Evolutionary conservation across 2,888 invertebrate species (phyloP).

Genomic region (Tanytarsus gracilentus): DNA sequence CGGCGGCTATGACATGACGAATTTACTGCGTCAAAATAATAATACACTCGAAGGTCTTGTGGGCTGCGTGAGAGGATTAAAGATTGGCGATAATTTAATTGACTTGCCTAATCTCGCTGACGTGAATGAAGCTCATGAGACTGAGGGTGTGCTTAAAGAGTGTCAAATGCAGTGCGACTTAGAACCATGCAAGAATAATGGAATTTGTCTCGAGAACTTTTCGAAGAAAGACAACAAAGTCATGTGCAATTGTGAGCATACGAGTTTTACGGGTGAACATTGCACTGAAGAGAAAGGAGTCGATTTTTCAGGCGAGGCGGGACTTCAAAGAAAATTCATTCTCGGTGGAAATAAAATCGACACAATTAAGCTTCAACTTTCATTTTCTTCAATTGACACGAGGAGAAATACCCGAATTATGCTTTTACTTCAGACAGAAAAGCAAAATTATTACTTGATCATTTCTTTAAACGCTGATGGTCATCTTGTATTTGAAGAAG

Average conservation of each 20-base stretch:
- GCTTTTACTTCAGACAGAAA: constrained; percentile 70
- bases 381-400: constrained; percentile 74
- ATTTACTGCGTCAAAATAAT: constrained; percentile 51
- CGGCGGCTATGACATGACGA: constrained; percentile 74
- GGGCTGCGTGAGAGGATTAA: constrained; percentile 78
- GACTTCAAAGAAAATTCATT: constrained; percentile 67
- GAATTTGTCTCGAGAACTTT: constrained; percentile 82
- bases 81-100: constrained; percentile 72
- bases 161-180: constrained; percentile 86
- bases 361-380: constrained; percentile 73
- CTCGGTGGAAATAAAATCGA: constrained; percentile 57
- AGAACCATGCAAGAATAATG: constrained; percentile 78
- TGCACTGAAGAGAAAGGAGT: constrained; percentile 86
- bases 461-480: constrained; percentile 77
- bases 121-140: constrained; percentile 56
- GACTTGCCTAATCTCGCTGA: constrained; percentile 64
- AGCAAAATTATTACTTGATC: constrained; percentile 73
- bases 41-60: constrained; percentile 63
- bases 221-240: constrained; percentile 60
- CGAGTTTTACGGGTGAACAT: constrained; percentile 81
- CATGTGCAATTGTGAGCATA: constrained; percentile 76
- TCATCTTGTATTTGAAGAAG: constrained; percentile 75
- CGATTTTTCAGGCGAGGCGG: constrained; percentile 79
- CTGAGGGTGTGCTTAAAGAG: constrained; percentile 63
- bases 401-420: constrained; percentile 70